phyloP scores from a whole-genome alignment of 2,113 vertebrate species.

The Vulpes vulpes region DNA sequence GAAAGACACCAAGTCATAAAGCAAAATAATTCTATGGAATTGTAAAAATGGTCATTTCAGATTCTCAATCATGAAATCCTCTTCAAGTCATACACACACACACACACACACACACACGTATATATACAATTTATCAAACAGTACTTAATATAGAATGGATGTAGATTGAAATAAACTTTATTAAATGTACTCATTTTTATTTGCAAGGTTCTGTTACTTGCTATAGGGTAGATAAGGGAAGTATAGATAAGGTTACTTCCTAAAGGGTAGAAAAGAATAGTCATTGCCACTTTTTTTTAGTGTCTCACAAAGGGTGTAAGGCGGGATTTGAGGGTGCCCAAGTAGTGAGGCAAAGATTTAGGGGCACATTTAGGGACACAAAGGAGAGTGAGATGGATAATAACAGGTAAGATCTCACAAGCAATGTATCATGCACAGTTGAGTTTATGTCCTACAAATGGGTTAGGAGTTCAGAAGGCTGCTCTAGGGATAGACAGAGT shows the following conservation, averaged over 20 bases:
- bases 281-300: neutral
- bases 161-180: constrained; percentile 3
- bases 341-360: neutral
- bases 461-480: neutral
- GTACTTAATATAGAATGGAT: neutral
- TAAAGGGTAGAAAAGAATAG: neutral
- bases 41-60: neutral
- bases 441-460: neutral
- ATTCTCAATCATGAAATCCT: neutral
- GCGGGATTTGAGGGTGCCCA: neutral
- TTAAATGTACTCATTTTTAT: neutral
- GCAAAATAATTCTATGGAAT: neutral
- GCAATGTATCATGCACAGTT: too few species aligned
- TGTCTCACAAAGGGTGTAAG: neutral
- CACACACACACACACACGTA: too few species aligned
- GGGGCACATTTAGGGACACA: neutral
- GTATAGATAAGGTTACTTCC: neutral
- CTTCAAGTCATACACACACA: neutral
- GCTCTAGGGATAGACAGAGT: neutral
- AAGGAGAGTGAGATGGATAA: neutral
- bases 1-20: neutral
- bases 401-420: neutral
- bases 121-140: neutral
- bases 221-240: neutral
- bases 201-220: neutral